Evolutionary conservation across 1,140 invertebrate species (phyloP).

Genomic region (Cardiocondyla obscurior): DNA sequence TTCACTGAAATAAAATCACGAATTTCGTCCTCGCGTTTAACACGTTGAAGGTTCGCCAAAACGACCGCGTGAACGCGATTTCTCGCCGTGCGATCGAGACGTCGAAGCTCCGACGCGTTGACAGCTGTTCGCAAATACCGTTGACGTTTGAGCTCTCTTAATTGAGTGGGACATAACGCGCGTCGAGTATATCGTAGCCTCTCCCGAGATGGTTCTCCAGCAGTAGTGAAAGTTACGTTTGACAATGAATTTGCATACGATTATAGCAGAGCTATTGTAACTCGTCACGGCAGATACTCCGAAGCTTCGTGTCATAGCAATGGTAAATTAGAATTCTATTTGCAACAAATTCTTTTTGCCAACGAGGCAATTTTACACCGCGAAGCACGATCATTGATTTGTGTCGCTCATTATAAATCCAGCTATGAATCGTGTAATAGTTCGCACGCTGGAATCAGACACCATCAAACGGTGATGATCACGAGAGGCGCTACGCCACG

Average conservation of each 20-base stretch:
- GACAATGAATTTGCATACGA: slow-evolving; percentile 50
- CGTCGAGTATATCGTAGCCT: neutral
- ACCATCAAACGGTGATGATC: neutral
- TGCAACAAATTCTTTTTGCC: neutral
- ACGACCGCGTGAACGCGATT: neutral
- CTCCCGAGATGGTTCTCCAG: slow-evolving; percentile 8
- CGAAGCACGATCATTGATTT: neutral
- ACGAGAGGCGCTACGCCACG: neutral
- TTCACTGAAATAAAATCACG: too few relatives aligned
- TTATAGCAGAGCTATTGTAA: slow-evolving; percentile 42
- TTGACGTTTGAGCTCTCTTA: slow-evolving; percentile 43
- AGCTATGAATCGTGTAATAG: neutral
- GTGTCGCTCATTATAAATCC: slow-evolving; percentile 1
- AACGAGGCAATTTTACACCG: neutral
- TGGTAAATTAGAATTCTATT: neutral
- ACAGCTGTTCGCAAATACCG: slow-evolving; percentile 44
- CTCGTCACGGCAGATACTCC: neutral
- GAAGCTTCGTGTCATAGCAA: neutral
- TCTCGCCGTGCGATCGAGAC: slow-evolving; percentile 22
- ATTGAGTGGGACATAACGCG: slow-evolving; percentile 35
- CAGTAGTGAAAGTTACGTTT: slow-evolving; percentile 39
- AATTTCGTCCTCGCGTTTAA: neutral
- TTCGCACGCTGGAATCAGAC: neutral
- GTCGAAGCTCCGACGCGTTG: slow-evolving; percentile 23
- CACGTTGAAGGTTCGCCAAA: neutral